Conservation (phyloP, 2,113 vertebrate species). For the Pogona vitticeps region DNA sequence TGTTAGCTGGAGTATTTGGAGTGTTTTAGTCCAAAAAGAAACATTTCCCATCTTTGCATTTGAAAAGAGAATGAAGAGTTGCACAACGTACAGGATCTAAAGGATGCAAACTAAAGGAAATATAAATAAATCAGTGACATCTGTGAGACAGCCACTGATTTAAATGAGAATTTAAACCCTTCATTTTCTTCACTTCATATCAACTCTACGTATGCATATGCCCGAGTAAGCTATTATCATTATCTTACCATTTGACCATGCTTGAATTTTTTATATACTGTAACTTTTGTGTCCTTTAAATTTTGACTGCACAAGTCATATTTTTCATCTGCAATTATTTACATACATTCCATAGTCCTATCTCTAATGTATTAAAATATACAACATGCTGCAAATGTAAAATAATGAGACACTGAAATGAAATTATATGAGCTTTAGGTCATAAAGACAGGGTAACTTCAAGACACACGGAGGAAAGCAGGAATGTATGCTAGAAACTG, state of each 20-base stretch:
- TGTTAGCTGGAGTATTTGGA: too few species aligned
- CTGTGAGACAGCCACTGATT: background rate
- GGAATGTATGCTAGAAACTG: slow-evolving; percentile 4
- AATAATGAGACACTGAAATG: slow-evolving; percentile 22
- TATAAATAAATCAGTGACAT: background rate
- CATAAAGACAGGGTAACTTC: background rate
- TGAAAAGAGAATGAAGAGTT: too few species aligned
- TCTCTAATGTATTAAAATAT: slow-evolving; percentile 48
- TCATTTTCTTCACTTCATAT: background rate
- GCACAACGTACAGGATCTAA: too few species aligned
- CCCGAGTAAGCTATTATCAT: background rate
- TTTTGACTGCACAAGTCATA: slow-evolving; percentile 34
- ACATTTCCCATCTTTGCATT: too few species aligned
- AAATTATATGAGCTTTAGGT: slow-evolving; percentile 19
- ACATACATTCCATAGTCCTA: background rate
- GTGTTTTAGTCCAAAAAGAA: too few species aligned
- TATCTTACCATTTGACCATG: slow-evolving; percentile 40
- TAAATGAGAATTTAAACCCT: background rate
- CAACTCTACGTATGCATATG: background rate
- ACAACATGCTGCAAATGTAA: slow-evolving; percentile 46
- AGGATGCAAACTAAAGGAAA: background rate
- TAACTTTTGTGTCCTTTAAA: slow-evolving; percentile 3
- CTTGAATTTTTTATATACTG: too few species aligned
- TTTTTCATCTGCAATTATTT: slow-evolving; percentile 16
- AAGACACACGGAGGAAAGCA: background rate